Evolutionary conservation across 2,888 invertebrate genomes (phyloP).

Genomic region (Cetonia aurata): DNA sequence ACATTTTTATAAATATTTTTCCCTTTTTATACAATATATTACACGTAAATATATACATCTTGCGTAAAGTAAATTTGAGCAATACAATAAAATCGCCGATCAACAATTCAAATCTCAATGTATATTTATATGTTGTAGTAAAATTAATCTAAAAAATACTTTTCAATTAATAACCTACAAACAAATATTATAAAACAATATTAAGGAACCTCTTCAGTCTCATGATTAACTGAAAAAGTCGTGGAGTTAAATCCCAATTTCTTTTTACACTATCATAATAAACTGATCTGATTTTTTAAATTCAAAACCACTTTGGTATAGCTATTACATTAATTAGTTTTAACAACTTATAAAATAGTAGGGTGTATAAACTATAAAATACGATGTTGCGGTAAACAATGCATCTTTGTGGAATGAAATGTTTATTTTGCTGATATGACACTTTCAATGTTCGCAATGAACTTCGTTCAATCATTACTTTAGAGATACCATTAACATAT

Average conservation of each 20-base stretch:
- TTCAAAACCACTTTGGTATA: no score
- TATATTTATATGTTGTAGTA: neutral
- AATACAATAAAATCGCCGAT: neutral
- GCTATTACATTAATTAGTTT: no score
- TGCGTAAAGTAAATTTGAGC: slow-evolving; percentile 6
- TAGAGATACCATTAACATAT: no score
- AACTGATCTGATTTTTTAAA: no score
- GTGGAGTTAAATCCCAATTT: neutral
- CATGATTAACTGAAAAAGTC: slow-evolving; percentile 17
- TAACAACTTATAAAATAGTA: no score
- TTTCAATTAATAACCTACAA: neutral
- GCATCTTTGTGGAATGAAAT: slow-evolving; percentile 8
- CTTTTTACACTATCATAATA: no score
- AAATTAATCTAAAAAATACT: neutral
- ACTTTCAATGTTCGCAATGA: no score
- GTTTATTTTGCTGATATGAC: neutral
- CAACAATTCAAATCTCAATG: neutral
- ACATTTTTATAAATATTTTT: slow-evolving; percentile 14
- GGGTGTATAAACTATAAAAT: neutral
- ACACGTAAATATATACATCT: slow-evolving; percentile 26
- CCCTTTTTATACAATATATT: slow-evolving; percentile 27
- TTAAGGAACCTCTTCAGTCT: slow-evolving; percentile 21
- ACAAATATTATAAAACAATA: neutral
- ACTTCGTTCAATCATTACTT: no score
- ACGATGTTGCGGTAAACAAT: neutral